Evolutionary conservation across 2,888 invertebrate species (phyloP).

Genomic region (Lysandra bellargus): DNA sequence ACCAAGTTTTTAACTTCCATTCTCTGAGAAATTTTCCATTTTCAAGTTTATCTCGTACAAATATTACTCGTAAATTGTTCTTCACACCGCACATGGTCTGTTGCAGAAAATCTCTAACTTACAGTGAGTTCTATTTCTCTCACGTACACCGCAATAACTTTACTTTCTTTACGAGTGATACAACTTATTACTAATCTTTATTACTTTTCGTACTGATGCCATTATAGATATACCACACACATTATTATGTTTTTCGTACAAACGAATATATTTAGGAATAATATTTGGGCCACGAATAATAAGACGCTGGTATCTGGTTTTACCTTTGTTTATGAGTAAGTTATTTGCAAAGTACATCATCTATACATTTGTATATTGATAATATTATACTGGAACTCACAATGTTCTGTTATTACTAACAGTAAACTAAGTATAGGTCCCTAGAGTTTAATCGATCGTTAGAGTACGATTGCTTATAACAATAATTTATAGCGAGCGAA

Average conservation of each 20-base stretch:
- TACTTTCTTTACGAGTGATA: slow-evolving; percentile 11
- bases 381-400: not conserved
- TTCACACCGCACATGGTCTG: not conserved
- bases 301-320: not conserved
- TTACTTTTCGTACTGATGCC: slow-evolving; percentile 13
- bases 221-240: not conserved
- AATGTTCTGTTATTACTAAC: not conserved
- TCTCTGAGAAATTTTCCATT: not conserved
- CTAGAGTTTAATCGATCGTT: not conserved
- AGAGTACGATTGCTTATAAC: not conserved
- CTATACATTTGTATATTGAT: not conserved
- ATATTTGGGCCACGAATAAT: not conserved
- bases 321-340: not conserved
- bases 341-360: not conserved
- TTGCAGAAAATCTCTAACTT: slow-evolving; percentile 4
- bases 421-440: not conserved
- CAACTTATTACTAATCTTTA: slow-evolving; percentile 7
- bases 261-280: not conserved
- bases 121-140: not conserved
- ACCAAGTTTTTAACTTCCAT: not conserved
- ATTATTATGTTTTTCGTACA: not conserved
- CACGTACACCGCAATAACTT: slow-evolving; percentile 12
- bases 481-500: not conserved
- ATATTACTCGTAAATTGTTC: slow-evolving; percentile 12
- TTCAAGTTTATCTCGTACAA: slow-evolving; percentile 2